These are phyloP conservation scores for Hylyphantes graminicola DNA, from an alignment of 1,140 invertebrate species.

Conservation along the genomic window DNA sequence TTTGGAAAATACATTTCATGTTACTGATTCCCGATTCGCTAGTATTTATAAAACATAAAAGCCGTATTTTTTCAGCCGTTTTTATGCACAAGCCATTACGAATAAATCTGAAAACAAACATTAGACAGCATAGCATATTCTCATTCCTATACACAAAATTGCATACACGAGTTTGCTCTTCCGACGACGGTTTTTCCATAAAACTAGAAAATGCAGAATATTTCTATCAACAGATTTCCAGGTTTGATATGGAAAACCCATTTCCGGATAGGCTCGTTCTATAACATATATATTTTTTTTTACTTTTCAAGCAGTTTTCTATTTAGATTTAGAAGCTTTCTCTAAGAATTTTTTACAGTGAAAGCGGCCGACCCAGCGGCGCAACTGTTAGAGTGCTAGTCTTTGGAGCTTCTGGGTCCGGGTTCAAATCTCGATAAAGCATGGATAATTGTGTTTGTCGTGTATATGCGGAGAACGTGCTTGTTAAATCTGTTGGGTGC, in stretches of 20 bases:
- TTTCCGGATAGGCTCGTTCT: slow-evolving; percentile 22
- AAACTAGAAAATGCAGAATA: slow-evolving; percentile 13
- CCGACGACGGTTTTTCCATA: background rate
- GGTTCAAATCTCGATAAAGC: too few relatives aligned
- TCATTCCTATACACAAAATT: background rate
- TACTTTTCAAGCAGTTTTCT: background rate
- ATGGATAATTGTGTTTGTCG: too few relatives aligned
- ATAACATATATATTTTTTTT: background rate
- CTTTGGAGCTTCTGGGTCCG: too few relatives aligned
- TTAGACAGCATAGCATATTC: slow-evolving; percentile 16
- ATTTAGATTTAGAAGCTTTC: background rate
- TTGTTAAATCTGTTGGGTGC: too few relatives aligned
- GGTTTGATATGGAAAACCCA: slow-evolving; percentile 35
- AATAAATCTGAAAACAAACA: background rate
- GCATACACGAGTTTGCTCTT: slow-evolving; percentile 19
- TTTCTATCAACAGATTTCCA: slow-evolving; percentile 39
- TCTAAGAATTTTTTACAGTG: too few relatives aligned
- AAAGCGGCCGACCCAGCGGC: too few relatives aligned
- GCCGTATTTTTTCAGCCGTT: too few relatives aligned
- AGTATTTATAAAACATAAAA: too few relatives aligned
- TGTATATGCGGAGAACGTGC: too few relatives aligned
- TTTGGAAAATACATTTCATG: too few relatives aligned
- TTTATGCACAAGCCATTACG: background rate
- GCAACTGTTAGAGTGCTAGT: too few relatives aligned
- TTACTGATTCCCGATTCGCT: too few relatives aligned